These are phyloP conservation scores for Enteromius argenteus DNA, from an alignment of 2,797 vertebrate genomes.

Conservation along the genomic window DNA sequence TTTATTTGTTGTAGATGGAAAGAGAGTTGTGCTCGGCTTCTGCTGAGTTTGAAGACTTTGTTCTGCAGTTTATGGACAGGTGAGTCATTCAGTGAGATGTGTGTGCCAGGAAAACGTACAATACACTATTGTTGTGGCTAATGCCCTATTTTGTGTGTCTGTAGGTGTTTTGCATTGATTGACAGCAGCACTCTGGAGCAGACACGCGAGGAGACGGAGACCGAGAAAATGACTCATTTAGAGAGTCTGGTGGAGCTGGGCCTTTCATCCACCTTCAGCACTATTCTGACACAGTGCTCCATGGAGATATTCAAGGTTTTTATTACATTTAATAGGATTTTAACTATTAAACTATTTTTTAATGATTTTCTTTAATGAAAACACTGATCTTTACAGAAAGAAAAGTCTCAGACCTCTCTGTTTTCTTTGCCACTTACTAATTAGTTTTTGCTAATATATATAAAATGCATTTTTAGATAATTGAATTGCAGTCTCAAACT, in stretches of 20 bases:
- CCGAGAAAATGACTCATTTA: constrained; percentile 96
- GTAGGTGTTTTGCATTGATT: constrained; percentile 96
- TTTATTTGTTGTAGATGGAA: constrained; percentile 70
- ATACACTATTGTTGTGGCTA: constrained; percentile 1
- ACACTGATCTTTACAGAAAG: background rate
- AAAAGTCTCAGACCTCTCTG: background rate
- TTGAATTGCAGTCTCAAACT: background rate
- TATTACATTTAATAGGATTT: constrained; percentile 2
- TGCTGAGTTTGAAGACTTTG: constrained; percentile 97
- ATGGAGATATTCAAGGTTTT: constrained; percentile 92
- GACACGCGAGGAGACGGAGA: constrained; percentile 96
- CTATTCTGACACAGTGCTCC: constrained; percentile 95
- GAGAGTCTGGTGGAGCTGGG: constrained; percentile 96
- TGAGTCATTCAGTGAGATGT: constrained; percentile 61
- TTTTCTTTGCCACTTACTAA: background rate
- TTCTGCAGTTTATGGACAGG: constrained; percentile 98
- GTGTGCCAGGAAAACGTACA: constrained; percentile 36
- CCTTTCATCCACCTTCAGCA: constrained; percentile 95
- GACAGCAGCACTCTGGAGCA: constrained; percentile 96
- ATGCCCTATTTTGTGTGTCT: constrained; percentile 38
- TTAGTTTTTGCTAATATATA: background rate
- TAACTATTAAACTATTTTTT: background rate
- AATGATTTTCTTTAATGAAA: background rate
- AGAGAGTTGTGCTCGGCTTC: constrained; percentile 93
- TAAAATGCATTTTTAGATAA: background rate